These are phyloP conservation scores for Xanthia togata DNA, from an alignment of 2,888 invertebrate species.

Conservation along the genomic window DNA sequence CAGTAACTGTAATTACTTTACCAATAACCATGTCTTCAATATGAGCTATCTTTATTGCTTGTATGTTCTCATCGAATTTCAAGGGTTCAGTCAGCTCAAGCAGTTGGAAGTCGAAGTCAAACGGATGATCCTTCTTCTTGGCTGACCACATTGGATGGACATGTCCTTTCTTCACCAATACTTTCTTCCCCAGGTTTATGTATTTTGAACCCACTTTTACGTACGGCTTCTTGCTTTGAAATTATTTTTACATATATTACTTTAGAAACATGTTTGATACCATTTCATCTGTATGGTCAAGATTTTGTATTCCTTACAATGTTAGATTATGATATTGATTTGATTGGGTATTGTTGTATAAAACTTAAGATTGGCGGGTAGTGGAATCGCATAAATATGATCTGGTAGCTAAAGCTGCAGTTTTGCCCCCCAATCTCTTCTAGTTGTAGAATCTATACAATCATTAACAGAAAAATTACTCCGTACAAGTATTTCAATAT, in stretches of 20 bases:
- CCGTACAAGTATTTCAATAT: not conserved
- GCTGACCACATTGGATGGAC: conserved; percentile 82
- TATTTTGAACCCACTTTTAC: conserved; percentile 84
- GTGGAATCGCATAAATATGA: no score
- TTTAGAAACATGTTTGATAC: not conserved
- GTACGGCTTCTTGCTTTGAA: conserved; percentile 81
- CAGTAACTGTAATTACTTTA: conserved; percentile 83
- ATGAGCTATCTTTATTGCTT: conserved; percentile 83
- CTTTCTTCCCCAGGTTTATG: conserved; percentile 77
- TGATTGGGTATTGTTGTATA: no score
- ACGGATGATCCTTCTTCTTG: conserved; percentile 81
- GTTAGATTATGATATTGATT: no score
- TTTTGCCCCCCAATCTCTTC: not conserved
- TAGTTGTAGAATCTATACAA: no score
- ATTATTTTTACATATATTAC: conserved; percentile 40
- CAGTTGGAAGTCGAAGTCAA: conserved; percentile 86
- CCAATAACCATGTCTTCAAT: conserved; percentile 86
- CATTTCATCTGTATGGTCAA: not conserved
- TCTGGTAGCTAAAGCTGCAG: not conserved
- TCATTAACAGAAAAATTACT: not conserved
- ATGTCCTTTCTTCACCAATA: conserved; percentile 70
- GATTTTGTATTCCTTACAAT: not conserved
- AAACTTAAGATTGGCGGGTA: no score
- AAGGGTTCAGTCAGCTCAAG: conserved; percentile 77
- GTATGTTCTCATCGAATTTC: conserved; percentile 78